phyloP scores from a whole-genome alignment of 2,888 invertebrate genomes.

The Augiades crinisus region DNA sequence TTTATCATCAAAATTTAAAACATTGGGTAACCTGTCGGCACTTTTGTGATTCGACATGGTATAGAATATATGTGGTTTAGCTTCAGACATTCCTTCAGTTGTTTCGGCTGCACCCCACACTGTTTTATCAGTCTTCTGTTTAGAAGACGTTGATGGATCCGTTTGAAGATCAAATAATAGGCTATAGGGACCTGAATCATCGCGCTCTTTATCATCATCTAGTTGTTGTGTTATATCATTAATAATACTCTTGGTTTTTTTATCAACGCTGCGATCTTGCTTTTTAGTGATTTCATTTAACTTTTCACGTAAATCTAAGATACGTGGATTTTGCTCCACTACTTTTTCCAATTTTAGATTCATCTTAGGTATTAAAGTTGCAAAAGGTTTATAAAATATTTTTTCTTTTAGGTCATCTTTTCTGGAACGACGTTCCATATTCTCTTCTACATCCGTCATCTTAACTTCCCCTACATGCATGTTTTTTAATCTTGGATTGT shows the following conservation, averaged over 20 bases:
- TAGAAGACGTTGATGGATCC: slow-evolving; percentile 59
- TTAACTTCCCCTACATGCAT: slow-evolving; percentile 50
- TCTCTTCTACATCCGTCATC: slow-evolving; percentile 44
- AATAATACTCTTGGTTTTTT: slow-evolving; percentile 65
- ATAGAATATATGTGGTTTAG: slow-evolving; percentile 40
- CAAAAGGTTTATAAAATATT: slow-evolving; percentile 58
- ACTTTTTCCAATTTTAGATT: slow-evolving; percentile 67
- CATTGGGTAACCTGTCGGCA: slow-evolving; percentile 65
- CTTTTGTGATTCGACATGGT: slow-evolving; percentile 50
- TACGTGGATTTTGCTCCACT: slow-evolving; percentile 68
- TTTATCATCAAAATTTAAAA: slow-evolving; percentile 71
- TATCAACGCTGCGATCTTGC: slow-evolving; percentile 65
- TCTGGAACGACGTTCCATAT: slow-evolving; percentile 44
- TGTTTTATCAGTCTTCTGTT: slow-evolving; percentile 43
- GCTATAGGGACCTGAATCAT: slow-evolving; percentile 83
- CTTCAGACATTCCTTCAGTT: slow-evolving; percentile 35
- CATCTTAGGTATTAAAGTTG: slow-evolving; percentile 72
- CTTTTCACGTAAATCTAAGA: slow-evolving; percentile 70
- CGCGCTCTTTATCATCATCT: slow-evolving; percentile 67
- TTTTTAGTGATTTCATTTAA: slow-evolving; percentile 71
- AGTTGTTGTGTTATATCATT: slow-evolving; percentile 70
- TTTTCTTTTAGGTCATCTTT: slow-evolving; percentile 57
- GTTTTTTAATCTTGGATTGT: slow-evolving; percentile 55
- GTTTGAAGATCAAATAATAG: slow-evolving; percentile 78
- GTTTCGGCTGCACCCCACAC: slow-evolving; percentile 34